phyloP scores from a whole-genome alignment of 1,140 invertebrate species.

The Zophobas atratus region DNA sequence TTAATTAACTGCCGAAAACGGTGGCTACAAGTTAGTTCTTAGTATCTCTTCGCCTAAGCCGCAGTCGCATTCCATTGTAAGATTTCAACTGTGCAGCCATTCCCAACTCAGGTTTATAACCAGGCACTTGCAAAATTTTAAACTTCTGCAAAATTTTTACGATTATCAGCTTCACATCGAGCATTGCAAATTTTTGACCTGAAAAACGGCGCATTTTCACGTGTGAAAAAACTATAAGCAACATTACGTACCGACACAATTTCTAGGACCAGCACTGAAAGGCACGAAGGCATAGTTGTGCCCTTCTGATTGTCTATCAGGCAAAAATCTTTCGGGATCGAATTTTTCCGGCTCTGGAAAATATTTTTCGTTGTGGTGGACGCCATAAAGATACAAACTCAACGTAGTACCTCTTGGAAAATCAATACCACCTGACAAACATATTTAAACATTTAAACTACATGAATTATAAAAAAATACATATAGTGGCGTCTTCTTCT shows the following conservation, averaged over 20 bases:
- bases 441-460: neutral
- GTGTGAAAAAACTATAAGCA: neutral
- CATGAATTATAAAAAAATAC: slow-evolving; percentile 18
- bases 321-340: slow-evolving; percentile 79
- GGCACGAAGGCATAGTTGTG: slow-evolving; percentile 74
- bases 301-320: slow-evolving; percentile 69
- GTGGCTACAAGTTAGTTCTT: no score
- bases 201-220: slow-evolving; percentile 21
- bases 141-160: slow-evolving; percentile 67
- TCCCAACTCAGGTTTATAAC: slow-evolving; percentile 44
- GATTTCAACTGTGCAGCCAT: slow-evolving; percentile 58
- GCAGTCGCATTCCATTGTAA: slow-evolving; percentile 54
- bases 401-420: slow-evolving; percentile 65
- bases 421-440: slow-evolving; percentile 19
- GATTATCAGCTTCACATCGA: slow-evolving; percentile 68
- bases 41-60: neutral
- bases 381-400: slow-evolving; percentile 63
- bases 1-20: no score
- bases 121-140: slow-evolving; percentile 51
- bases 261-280: slow-evolving; percentile 77
- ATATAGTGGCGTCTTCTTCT: slow-evolving; percentile 66
- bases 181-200: slow-evolving; percentile 69
- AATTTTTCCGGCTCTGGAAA: slow-evolving; percentile 78
- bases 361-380: slow-evolving; percentile 75
- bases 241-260: slow-evolving; percentile 73